Percentiles rank a stretch among this genome's conserved stretches.
phyloP scores from a whole-genome alignment of 2,888 invertebrate genomes.

The Nysson spinosus region DNA sequence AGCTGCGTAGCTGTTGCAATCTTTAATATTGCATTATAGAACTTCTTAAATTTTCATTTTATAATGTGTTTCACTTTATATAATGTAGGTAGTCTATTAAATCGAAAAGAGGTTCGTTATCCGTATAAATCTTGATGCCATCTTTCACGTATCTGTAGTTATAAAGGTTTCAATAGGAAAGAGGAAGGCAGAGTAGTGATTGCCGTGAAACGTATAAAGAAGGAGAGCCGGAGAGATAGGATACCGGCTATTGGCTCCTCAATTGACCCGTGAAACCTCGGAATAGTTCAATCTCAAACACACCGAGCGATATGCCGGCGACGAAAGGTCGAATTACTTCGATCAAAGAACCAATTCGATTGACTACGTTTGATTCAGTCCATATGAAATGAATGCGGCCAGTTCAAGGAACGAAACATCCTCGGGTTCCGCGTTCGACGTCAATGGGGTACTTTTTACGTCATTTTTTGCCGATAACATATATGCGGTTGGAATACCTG shows the following conservation, averaged over 20 bases:
- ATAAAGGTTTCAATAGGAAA: neutral
- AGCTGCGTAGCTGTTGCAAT: no score
- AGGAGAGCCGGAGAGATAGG: constrained; percentile 19
- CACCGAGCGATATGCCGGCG: constrained; percentile 40
- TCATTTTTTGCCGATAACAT: no score
- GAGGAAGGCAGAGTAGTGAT: constrained; percentile 12
- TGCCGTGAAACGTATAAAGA: neutral
- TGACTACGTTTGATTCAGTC: constrained; percentile 19
- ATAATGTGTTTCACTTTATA: no score
- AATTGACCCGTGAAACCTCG: constrained; percentile 55
- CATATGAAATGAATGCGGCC: constrained; percentile 1
- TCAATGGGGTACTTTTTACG: no score
- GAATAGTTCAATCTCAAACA: constrained; percentile 52
- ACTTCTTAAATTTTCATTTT: no score
- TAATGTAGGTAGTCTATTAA: no score
- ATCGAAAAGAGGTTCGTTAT: no score
- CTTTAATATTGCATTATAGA: no score
- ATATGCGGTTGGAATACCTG: no score
- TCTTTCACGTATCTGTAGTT: no score
- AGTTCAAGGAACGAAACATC: neutral
- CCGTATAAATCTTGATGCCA: no score
- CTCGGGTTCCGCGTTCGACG: no score
- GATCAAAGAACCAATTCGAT: constrained; percentile 46
- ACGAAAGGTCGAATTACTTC: constrained; percentile 46
- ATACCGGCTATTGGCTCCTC: constrained; percentile 38